phyloP scores from a whole-genome alignment of 1,140 invertebrate species.

The Bombus confusus region DNA sequence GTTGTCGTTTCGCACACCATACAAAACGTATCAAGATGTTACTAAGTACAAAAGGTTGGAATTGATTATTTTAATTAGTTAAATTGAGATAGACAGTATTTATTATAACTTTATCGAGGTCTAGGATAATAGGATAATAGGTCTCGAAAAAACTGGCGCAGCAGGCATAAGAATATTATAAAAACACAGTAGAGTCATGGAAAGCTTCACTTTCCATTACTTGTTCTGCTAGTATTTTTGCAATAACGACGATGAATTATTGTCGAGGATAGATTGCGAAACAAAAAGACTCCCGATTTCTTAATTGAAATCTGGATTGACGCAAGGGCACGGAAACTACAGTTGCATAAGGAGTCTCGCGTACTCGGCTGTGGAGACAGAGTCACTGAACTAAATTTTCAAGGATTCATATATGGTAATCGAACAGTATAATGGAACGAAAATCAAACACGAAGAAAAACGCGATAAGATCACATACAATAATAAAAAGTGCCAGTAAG shows the following conservation, averaged over 20 bases:
- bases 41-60: background rate
- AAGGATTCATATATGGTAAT: constrained; percentile 5
- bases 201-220: background rate
- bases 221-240: background rate
- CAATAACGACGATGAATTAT: background rate
- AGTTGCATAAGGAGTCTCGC: background rate
- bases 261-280: background rate
- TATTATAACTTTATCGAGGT: constrained; percentile 6
- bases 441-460: background rate
- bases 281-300: background rate
- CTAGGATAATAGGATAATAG: background rate
- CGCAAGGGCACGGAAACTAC: background rate
- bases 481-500: background rate
- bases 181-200: no score
- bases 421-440: background rate
- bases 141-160: background rate
- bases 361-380: background rate
- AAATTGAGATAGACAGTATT: background rate
- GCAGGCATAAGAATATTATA: background rate
- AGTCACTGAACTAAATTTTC: constrained; percentile 11
- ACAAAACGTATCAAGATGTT: background rate
- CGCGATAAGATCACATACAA: background rate
- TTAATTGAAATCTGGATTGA: background rate
- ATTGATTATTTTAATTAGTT: background rate
- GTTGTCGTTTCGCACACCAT: no score